phyloP scores from a whole-genome alignment of 2,797 vertebrate species.

The Gorsachius magnificus region DNA sequence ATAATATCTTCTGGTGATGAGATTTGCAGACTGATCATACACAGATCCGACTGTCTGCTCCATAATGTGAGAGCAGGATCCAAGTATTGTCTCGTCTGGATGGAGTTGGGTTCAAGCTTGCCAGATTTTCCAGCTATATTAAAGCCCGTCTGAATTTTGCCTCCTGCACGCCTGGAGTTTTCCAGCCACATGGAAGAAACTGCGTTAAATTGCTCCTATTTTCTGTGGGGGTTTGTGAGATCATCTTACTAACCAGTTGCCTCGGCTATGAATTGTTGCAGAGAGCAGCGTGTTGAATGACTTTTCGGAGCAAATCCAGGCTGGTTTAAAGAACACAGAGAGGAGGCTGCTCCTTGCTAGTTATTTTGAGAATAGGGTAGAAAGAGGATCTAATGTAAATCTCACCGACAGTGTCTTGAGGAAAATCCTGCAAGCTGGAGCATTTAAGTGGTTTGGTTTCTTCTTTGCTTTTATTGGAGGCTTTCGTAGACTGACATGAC shows the following conservation, averaged over 20 bases:
- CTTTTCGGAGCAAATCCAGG: neutral
- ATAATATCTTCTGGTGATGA: slow-evolving; percentile 43
- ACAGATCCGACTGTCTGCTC: slow-evolving; percentile 31
- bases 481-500: neutral
- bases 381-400: neutral
- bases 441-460: neutral
- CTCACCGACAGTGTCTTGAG: neutral
- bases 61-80: neutral
- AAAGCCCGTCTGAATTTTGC: neutral
- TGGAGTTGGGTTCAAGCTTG: neutral
- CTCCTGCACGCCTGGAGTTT: neutral
- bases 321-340: neutral
- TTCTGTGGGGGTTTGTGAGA: neutral
- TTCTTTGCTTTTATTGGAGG: neutral
- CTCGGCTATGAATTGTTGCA: neutral
- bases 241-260: neutral
- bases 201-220: slow-evolving; percentile 2
- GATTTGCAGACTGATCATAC: slow-evolving; percentile 36
- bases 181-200: slow-evolving; percentile 10
- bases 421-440: neutral
- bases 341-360: neutral
- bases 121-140: neutral
- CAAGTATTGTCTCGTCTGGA: slow-evolving; percentile 17
- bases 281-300: neutral
- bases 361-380: neutral